Base-by-base conservation (phyloP, 2,113 vertebrate species). In the Melanotaenia duboulayi region DNA sequence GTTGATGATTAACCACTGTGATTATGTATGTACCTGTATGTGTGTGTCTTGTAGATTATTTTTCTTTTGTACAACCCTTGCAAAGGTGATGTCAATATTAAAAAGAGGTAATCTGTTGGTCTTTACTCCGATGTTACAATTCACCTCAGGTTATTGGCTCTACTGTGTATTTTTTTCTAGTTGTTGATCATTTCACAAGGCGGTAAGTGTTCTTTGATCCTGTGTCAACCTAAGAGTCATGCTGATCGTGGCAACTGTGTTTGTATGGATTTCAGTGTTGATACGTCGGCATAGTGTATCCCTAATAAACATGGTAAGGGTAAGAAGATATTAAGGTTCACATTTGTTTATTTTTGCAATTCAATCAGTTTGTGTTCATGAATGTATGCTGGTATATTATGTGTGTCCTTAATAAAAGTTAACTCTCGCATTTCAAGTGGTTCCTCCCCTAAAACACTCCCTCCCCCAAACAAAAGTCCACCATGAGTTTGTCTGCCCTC, bases 1-100 rank as follows among this genome's bases (percentile, higher is more conserved):
- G 79, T 83, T 76, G 85, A 89, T 89, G 83, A 64, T 89, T 87
- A 89, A 89, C 85, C 20, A 69, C 52, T 50, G 12, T n/a, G 35
- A 32, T 5, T 52, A 8, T 65, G 32, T 54, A 44, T 51, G 28
- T 46, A 62, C 54, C 37, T 56, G 32, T 58, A 24, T 64, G n/a
- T 59, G 17, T 17, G 46, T 52, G 54, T 63, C 51, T 64, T 64
- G 24, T 24, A 42, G 35, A 61, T n/a, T 48, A 48, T 48, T n/a
- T n/a, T 19, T 48, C 13, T 7, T 48, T 19, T 19, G 8, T 17
- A 48, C 7, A n/a, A 48, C 7, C 19, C 7, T 8, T 19, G 16
- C 44, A 50, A 59, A 2, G 0, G 2, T 2, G 46, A 49, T 40
- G 32, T 35, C 32, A 35, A 9, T 35, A 35, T 61, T 48, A 49